A percentile compares a stretch with the other conserved stretches of the same genome.
phyloP scores from a whole-genome alignment of 2,113 vertebrate species.

The Nerophis lumbriciformis region DNA sequence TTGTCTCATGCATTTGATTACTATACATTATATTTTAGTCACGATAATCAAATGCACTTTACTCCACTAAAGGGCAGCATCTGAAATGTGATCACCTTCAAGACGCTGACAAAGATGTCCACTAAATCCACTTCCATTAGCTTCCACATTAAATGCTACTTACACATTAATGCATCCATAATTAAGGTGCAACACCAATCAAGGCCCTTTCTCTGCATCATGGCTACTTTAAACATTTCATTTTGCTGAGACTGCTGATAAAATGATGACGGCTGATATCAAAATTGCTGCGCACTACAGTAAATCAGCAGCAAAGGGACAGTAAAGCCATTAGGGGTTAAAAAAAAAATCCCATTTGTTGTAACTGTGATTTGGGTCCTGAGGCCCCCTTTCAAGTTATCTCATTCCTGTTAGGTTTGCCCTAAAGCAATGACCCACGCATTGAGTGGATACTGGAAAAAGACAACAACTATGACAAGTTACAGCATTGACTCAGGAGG shows the following conservation, averaged over 20 bases:
- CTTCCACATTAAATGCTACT: conserved; percentile 5
- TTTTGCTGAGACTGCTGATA: not conserved
- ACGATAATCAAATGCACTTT: not conserved
- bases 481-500: not conserved
- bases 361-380: too few species aligned
- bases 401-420: too few species aligned
- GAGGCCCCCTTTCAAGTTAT: too few species aligned
- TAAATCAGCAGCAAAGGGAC: not conserved
- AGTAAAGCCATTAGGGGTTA: not conserved
- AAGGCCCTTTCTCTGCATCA: not conserved
- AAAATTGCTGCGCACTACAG: not conserved
- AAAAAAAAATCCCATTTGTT: too few species aligned
- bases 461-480: not conserved
- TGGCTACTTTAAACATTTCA: not conserved
- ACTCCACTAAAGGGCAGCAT: not conserved
- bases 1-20: too few species aligned
- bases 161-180: not conserved
- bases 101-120: conserved; percentile 1
- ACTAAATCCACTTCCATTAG: not conserved
- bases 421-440: too few species aligned
- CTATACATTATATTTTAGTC: too few species aligned
- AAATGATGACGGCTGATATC: not conserved
- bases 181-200: not conserved
- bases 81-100: not conserved
- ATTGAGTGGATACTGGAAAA: not conserved